These are phyloP conservation scores for Schizopygopsis pylzovi DNA, from an alignment of 2,797 vertebrate genomes.

Conservation along the genomic window DNA sequence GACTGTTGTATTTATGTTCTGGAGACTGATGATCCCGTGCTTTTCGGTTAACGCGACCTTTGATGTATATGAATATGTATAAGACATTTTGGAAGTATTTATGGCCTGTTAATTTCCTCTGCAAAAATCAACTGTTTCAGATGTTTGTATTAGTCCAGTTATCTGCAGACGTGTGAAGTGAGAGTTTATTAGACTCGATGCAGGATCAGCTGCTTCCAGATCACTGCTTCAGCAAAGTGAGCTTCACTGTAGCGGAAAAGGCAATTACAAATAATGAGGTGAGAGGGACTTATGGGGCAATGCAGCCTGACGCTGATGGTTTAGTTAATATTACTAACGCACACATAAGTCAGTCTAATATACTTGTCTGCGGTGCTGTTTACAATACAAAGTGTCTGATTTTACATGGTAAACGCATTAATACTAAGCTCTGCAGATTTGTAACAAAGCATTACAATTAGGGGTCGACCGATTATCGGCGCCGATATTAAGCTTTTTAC, in stretches of 20 bases:
- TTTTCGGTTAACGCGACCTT: too few relatives aligned
- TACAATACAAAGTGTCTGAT: not conserved
- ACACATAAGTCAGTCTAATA: constrained; percentile 15
- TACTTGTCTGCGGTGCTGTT: not conserved
- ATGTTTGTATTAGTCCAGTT: not conserved
- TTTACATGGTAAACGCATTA: not conserved
- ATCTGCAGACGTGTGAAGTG: constrained; percentile 3
- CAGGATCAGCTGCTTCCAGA: constrained; percentile 14
- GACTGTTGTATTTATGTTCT: too few relatives aligned
- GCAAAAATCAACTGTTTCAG: not conserved
- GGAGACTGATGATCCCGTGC: too few relatives aligned
- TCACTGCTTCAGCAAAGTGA: constrained; percentile 11
- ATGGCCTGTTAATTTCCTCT: not conserved
- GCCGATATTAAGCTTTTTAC: too few relatives aligned
- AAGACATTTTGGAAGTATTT: not conserved
- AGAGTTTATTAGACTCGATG: constrained; percentile 23
- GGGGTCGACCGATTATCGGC: too few relatives aligned
- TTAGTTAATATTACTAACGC: constrained; percentile 19
- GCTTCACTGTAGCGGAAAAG: constrained; percentile 30
- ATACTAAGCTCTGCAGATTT: not conserved
- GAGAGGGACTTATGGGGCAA: constrained; percentile 23
- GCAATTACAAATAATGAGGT: constrained; percentile 43
- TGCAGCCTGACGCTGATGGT: not conserved
- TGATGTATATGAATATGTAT: too few relatives aligned
- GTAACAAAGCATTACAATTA: not conserved